These are phyloP conservation scores for Sminthopsis crassicaudata DNA, from an alignment of 2,113 vertebrate genomes.

Conservation along the genomic window DNA sequence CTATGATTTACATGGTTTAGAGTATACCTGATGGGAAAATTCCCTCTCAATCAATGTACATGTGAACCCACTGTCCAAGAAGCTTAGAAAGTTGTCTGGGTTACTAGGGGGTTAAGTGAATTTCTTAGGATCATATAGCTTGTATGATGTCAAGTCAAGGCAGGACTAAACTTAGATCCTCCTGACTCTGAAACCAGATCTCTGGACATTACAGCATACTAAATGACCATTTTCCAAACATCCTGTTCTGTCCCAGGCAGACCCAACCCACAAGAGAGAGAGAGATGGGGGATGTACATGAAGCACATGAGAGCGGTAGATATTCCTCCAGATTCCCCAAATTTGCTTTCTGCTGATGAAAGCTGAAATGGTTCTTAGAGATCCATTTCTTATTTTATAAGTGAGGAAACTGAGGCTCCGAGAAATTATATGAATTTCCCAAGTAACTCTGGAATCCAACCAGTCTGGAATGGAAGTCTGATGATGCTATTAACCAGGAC, in stretches of 20 bases:
- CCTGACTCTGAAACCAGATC: background rate
- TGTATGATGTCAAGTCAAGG: background rate
- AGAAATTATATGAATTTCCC: background rate
- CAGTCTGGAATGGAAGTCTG: background rate
- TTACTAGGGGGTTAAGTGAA: background rate
- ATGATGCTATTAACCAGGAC: background rate
- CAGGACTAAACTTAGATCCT: background rate
- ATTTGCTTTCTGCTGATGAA: background rate
- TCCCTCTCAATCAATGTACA: background rate
- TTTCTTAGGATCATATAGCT: background rate
- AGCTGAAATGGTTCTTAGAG: background rate
- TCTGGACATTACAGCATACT: background rate
- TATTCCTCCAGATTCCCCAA: background rate
- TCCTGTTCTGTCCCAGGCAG: background rate
- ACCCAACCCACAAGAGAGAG: background rate
- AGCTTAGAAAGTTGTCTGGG: too few species aligned
- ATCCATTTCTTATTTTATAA: background rate
- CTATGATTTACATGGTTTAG: background rate
- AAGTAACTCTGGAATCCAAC: background rate
- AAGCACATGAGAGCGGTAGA: background rate
- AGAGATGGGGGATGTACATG: background rate
- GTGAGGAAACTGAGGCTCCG: background rate
- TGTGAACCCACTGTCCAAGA: background rate
- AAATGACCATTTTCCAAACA: background rate
- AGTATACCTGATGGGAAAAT: background rate